These are phyloP conservation scores for Larimichthys polyactis DNA, from an alignment of 2,113 vertebrate species.

Conservation along the genomic window DNA sequence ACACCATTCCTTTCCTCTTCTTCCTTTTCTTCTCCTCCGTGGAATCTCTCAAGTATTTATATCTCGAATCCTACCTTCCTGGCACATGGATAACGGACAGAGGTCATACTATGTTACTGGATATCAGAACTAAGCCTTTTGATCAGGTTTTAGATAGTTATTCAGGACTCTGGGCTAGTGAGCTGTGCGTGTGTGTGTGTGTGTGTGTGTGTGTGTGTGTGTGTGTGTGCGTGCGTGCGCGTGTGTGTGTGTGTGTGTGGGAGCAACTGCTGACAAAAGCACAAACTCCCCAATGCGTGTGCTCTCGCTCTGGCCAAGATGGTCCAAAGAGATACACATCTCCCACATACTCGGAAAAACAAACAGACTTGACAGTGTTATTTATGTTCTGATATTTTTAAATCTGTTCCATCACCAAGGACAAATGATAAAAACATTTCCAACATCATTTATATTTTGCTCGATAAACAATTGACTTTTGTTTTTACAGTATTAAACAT, in stretches of 20 bases:
- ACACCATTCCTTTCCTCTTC: conserved; percentile 41
- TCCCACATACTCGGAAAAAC: conserved; percentile 37
- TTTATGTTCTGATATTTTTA: conserved; percentile 22
- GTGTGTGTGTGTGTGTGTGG: conserved; percentile 33
- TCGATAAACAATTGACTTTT: neutral
- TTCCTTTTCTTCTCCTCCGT: conserved; percentile 14
- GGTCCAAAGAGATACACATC: conserved; percentile 31
- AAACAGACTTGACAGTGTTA: conserved; percentile 28
- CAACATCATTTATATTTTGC: conserved; percentile 17
- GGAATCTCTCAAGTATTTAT: conserved; percentile 37
- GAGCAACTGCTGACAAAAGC: conserved; percentile 28
- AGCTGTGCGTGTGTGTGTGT: conserved; percentile 12
- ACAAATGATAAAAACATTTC: conserved; percentile 18
- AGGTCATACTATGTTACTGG: neutral
- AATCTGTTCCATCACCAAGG: neutral
- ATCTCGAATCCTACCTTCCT: neutral
- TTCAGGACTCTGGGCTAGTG: neutral
- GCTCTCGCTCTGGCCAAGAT: conserved; percentile 8
- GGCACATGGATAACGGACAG: neutral
- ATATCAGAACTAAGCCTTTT: conserved; percentile 13
- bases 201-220: conserved; percentile 17
- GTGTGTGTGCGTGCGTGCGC: conserved; percentile 23
- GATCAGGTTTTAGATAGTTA: conserved; percentile 25
- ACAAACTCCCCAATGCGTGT: conserved; percentile 24
- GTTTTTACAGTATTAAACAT: neutral